These are phyloP conservation scores for Ophion ellenae DNA, from an alignment of 2,888 invertebrate genomes.

Conservation along the genomic window DNA sequence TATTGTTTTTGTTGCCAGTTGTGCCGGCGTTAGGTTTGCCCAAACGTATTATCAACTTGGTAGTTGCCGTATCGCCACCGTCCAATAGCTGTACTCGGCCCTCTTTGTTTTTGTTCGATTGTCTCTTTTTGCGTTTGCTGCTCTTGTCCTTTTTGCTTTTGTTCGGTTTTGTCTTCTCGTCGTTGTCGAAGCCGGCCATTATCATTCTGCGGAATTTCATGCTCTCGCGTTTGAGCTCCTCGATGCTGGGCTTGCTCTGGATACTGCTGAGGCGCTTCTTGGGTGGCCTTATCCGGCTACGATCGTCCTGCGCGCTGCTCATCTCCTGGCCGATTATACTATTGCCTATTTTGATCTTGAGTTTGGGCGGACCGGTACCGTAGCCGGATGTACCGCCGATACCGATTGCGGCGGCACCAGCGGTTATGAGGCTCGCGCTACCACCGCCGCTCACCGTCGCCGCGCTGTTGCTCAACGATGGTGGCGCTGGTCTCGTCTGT, in stretches of 20 bases:
- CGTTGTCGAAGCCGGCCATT: constrained; percentile 92
- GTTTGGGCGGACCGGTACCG: constrained; percentile 86
- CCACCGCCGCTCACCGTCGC: constrained; percentile 1
- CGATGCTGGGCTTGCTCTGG: constrained; percentile 87
- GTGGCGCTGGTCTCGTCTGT: constrained; percentile 77
- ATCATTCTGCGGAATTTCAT: constrained; percentile 94
- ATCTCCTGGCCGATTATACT: constrained; percentile 85
- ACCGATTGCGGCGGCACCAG: constrained; percentile 67
- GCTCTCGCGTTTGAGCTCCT: constrained; percentile 92
- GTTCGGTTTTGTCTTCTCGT: constrained; percentile 84
- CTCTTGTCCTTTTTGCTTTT: constrained; percentile 85
- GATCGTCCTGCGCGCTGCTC: constrained; percentile 81
- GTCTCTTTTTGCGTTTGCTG: constrained; percentile 85
- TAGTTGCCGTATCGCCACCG: constrained; percentile 85
- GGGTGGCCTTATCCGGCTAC: constrained; percentile 87
- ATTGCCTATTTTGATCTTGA: constrained; percentile 91
- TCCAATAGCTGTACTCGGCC: constrained; percentile 86
- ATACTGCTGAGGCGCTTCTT: constrained; percentile 90
- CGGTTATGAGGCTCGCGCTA: background rate
- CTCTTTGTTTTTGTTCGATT: constrained; percentile 84
- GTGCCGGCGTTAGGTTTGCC: constrained; percentile 79
- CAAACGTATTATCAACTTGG: constrained; percentile 92
- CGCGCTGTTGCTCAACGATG: constrained; percentile 75
- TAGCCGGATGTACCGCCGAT: constrained; percentile 70
- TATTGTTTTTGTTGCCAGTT: constrained; percentile 33